These are phyloP conservation scores for Trididemnum clinides DNA, from an alignment of 23 tunicate species.

Conservation along the genomic window DNA sequence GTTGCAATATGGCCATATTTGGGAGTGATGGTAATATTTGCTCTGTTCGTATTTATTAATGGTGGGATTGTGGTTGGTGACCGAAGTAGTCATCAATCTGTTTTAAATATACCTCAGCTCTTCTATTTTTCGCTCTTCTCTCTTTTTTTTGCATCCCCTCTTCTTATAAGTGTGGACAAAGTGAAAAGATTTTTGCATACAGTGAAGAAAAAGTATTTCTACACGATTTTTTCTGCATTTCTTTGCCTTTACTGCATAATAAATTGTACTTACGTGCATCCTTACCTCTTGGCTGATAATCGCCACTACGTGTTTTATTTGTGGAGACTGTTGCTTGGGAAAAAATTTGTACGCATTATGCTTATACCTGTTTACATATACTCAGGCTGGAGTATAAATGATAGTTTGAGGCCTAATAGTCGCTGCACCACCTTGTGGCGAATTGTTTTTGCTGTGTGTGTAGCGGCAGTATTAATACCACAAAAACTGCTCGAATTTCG, in stretches of 20 bases:
- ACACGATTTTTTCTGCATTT: not conserved
- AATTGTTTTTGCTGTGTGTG: slow-evolving; percentile 54
- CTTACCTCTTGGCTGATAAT: slow-evolving; percentile 87
- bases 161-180: slow-evolving; percentile 48
- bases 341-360: slow-evolving; percentile 37
- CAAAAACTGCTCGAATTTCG: slow-evolving; percentile 77
- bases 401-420: slow-evolving; percentile 11
- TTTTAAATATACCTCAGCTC: slow-evolving; percentile 65
- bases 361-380: slow-evolving; percentile 70
- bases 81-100: slow-evolving; percentile 60
- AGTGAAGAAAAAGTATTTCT: slow-evolving; percentile 3
- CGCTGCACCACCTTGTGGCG: slow-evolving; percentile 46
- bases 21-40: slow-evolving; percentile 37
- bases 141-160: slow-evolving; percentile 60
- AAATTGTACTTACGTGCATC: slow-evolving; percentile 53
- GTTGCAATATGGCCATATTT: slow-evolving; percentile 62
- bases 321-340: slow-evolving; percentile 56
- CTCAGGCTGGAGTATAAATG: slow-evolving; percentile 74
- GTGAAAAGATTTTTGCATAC: slow-evolving; percentile 35
- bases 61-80: slow-evolving; percentile 87
- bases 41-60: slow-evolving; percentile 54
- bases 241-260: slow-evolving; percentile 22
- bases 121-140: slow-evolving; percentile 62
- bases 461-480: slow-evolving; percentile 40
- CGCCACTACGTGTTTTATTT: slow-evolving; percentile 84